phyloP scores from a whole-genome alignment of 2,888 invertebrate species.

The Acleris holmiana region DNA sequence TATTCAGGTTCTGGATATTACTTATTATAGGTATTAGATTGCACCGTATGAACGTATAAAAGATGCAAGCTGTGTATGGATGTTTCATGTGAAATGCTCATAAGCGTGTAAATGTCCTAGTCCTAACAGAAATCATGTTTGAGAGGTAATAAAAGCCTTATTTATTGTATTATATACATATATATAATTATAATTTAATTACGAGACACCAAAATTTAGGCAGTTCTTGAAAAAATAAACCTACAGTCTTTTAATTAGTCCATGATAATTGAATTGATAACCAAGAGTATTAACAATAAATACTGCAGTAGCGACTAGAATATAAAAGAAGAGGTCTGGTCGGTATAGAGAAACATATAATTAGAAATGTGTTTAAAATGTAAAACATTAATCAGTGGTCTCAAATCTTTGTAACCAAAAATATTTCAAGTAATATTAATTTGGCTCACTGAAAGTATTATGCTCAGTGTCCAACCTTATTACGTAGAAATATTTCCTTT shows the following conservation, averaged over 20 bases:
- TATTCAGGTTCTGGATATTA: neutral
- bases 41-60: slow-evolving; percentile 15
- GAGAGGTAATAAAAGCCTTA: neutral
- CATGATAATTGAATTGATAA: no score
- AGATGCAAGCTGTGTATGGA: slow-evolving; percentile 9
- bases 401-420: slow-evolving; percentile 12
- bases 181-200: neutral
- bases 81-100: slow-evolving; percentile 31
- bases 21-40: neutral
- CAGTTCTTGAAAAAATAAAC: neutral
- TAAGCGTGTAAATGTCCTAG: slow-evolving; percentile 31
- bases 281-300: neutral
- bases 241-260: neutral
- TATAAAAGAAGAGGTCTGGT: no score
- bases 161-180: neutral
- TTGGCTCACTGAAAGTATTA: slow-evolving; percentile 7
- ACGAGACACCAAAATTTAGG: neutral
- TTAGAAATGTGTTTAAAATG: neutral
- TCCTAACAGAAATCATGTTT: slow-evolving; percentile 21
- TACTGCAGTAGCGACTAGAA: no score
- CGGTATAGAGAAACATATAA: neutral
- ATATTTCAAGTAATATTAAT: slow-evolving; percentile 7
- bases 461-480: slow-evolving; percentile 26
- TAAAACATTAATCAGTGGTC: neutral
- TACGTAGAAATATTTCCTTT: slow-evolving; percentile 14